Evolutionary conservation across 2,797 vertebrate genomes (phyloP), one percentile per base, ranked within the genome.

Genomic region (Otolemur crassicaudatus): DNA sequence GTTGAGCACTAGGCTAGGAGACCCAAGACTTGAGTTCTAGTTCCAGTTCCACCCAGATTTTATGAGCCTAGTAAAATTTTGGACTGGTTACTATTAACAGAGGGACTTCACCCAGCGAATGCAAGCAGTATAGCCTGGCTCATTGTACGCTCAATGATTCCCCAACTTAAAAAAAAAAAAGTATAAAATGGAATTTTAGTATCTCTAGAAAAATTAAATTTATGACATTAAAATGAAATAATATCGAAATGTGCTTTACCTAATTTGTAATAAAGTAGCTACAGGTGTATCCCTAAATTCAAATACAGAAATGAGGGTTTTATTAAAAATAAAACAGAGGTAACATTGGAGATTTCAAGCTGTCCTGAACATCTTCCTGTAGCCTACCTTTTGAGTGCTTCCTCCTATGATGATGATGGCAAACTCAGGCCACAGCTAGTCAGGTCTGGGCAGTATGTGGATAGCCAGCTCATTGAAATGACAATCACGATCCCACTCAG

Each of bases 251-350:
- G 25, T 69, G 22, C n/a, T 40, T 60, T 75, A 76, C 53, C 75
- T 73, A 40, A 25, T 86, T 75, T 94, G 31, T 25, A 84, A 43
- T 61, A 29, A 87, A 79, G 37, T 92, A 86, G 84, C 43, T 87
- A 29, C 3, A 49, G 31, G 4, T 61, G 2, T 60, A 23, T 43
- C 27, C 25, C 65, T 76, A 87, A 61, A 86, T 73, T 83, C 79
- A 79, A 79, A 90, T 76, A 37, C 16, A 77, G 53, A 85, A 95
- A 34, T 58, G 53, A 73, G 43, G 77, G 69, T 87, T 90, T 88
- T 83, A 56, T 53, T 20, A 87, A 56, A 81, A 82, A 61, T 31
- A 19, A 81, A 92, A n/a, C 27, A 58, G 25, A 65, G 14, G 7
- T 77, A 80, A 91, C 72, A 63, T 58, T n/a, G 43, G 19, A 72